Base-by-base conservation (phyloP, 2,113 vertebrate genomes). In the Hylia prasina region DNA sequence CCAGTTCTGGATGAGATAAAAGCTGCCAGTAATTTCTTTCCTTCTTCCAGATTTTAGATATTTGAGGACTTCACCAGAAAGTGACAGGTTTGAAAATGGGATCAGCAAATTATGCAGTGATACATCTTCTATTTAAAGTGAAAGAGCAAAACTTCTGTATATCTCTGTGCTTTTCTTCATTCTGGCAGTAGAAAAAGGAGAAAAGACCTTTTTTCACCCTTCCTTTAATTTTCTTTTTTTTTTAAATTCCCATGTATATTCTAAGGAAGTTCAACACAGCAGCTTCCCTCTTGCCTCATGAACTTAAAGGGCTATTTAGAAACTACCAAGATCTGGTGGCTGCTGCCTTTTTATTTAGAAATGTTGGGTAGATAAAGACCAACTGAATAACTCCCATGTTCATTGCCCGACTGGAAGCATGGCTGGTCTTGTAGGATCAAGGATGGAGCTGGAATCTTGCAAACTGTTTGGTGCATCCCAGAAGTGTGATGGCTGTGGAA, bases 261-360 rank as follows among this genome's bases (percentile, higher is more conserved):
- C 48, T 47, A 53, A 79, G 39, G 71, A 95, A 70, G 18, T 68
- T 31, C 39, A 86, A 53, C 42, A 28, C 51, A 86, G 30, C 75
- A 50, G 63, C 85, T 82, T 92, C 78, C 64, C 73, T 71, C 70
- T 66, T 95, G 84, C 94, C 90, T 96, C 31, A 20, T 70, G 65
- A 95, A 68, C 72, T 94, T 78, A 75, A 97, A 98, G 97, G 97
- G 96, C 96, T 98, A 35, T 93, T 96, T 95, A 58, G 80, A 95
- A 82, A 85, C 73, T 75, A 87, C 68, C 33, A 85, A 68, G 44
- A 73, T 84, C 48, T 96, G 93, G 33, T 92, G 80, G 73, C 31
- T 42, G 7, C 71, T 61, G 47, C 44, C 37, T 95, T 94, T 94
- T 92, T 85, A 33, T 84, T 87, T 89, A 61, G 47, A 82, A 87